These are phyloP conservation scores for Melieria picta DNA, from an alignment of 2,888 invertebrate genomes.

Conservation along the genomic window DNA sequence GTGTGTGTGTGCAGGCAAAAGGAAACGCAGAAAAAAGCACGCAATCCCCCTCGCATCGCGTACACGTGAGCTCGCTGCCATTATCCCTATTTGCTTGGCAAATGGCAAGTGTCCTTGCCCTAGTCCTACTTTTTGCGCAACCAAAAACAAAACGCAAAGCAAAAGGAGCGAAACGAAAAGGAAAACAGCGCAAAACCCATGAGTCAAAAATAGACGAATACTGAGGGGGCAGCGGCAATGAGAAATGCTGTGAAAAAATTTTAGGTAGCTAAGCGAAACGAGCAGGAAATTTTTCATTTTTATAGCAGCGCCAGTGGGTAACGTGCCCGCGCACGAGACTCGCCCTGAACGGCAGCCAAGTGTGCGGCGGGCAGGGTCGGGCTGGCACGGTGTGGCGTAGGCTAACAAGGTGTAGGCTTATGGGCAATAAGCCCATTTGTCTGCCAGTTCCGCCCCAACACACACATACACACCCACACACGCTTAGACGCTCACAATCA, in stretches of 20 bases:
- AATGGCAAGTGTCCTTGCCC: constrained; percentile 57
- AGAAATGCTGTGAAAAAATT: background rate
- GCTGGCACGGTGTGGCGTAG: too few species aligned
- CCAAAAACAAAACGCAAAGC: constrained; percentile 7
- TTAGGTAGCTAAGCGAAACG: background rate
- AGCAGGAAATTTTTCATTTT: constrained; percentile 31
- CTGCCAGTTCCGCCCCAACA: background rate
- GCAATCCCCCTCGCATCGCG: constrained; percentile 19
- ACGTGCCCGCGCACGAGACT: background rate
- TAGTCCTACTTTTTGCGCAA: constrained; percentile 52
- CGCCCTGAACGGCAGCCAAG: too few species aligned
- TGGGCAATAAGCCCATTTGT: background rate
- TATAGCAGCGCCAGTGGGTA: constrained; percentile 9
- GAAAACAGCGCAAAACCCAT: constrained; percentile 28
- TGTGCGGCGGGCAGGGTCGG: too few species aligned
- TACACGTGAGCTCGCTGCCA: constrained; percentile 8
- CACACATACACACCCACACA: background rate
- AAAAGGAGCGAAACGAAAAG: constrained; percentile 10
- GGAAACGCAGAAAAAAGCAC: constrained; percentile 21
- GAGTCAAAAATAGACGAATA: background rate
- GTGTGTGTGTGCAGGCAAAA: constrained; percentile 6
- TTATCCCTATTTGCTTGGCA: constrained; percentile 33
- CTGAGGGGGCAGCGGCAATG: constrained; percentile 12
- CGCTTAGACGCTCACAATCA: background rate
- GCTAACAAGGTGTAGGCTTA: too few species aligned